phyloP scores from a whole-genome alignment of 2,888 invertebrate genomes.

The Leucophenga montana region DNA sequence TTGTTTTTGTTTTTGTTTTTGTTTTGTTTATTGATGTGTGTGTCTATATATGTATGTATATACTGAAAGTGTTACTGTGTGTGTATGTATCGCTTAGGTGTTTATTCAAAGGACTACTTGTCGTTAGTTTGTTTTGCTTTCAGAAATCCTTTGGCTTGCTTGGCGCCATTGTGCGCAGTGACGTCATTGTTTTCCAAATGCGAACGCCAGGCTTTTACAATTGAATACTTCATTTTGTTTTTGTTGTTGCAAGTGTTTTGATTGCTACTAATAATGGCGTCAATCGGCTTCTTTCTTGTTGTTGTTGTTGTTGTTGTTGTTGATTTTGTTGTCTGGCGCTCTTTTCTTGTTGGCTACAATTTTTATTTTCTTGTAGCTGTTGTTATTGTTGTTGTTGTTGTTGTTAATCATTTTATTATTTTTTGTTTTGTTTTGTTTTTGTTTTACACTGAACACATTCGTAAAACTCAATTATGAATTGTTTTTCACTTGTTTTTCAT shows the following conservation, averaged over 20 bases:
- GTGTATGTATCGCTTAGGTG: constrained; percentile 16
- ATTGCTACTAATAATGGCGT: constrained; percentile 24
- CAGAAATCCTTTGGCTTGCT: background rate
- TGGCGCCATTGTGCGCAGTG: constrained; percentile 2
- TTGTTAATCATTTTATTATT: constrained; percentile 35
- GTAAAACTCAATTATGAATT: constrained; percentile 29
- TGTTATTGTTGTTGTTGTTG: constrained; percentile 29
- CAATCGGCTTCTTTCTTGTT: constrained; percentile 25
- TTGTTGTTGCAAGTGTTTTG: constrained; percentile 37
- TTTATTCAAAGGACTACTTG: background rate
- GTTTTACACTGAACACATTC: background rate
- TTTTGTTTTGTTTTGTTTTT: constrained; percentile 31
- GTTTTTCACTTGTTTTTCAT: constrained; percentile 45
- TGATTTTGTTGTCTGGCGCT: background rate
- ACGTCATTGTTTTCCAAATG: constrained; percentile 18
- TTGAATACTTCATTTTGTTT: constrained; percentile 19
- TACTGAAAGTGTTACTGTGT: too few relatives aligned
- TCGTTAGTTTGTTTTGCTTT: background rate
- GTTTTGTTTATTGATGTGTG: constrained; percentile 14
- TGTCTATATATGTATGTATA: constrained; percentile 21
- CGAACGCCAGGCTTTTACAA: background rate
- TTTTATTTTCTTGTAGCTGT: constrained; percentile 18
- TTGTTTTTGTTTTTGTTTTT: background rate
- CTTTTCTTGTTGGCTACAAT: background rate
- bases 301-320: constrained; percentile 26